Conservation (phyloP, 1,140 invertebrate genomes). For the Pseudomyrmex dendroicus region DNA sequence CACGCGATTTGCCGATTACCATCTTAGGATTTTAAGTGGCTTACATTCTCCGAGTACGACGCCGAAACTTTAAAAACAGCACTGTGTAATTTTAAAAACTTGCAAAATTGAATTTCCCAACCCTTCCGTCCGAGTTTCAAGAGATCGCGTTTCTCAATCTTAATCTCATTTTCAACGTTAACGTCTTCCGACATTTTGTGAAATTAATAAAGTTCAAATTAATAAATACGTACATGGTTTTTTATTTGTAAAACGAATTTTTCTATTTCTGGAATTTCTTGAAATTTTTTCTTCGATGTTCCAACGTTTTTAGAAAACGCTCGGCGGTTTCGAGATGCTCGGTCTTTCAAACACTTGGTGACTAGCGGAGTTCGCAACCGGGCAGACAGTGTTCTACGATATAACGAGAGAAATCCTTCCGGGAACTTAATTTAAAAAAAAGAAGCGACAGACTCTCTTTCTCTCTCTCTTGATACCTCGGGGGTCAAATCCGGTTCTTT, state of each 20-base stretch:
- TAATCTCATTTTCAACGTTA: no score
- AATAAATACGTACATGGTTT: neutral
- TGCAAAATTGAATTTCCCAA: neutral
- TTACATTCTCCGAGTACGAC: neutral
- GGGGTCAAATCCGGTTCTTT: constrained; percentile 4
- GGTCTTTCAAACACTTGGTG: constrained; percentile 23
- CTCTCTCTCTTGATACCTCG: neutral
- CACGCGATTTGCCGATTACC: constrained; percentile 36
- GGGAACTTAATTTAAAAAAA: constrained; percentile 33
- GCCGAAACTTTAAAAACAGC: neutral
- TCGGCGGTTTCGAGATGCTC: constrained; percentile 13
- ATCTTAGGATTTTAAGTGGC: neutral
- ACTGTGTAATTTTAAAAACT: neutral
- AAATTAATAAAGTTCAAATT: no score
- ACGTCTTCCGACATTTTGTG: no score
- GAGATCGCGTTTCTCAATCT: no score
- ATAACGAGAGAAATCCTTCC: constrained; percentile 26
- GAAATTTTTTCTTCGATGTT: constrained; percentile 17
- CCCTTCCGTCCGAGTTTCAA: no score
- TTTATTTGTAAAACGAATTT: neutral
- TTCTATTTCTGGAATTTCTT: neutral
- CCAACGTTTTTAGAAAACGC: constrained; percentile 28
- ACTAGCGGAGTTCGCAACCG: neutral
- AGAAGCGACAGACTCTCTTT: neutral
- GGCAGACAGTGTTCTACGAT: constrained; percentile 24